Base-by-base conservation (phyloP, 2,888 invertebrate species). In the Gymnoscelis rufifasciata region DNA sequence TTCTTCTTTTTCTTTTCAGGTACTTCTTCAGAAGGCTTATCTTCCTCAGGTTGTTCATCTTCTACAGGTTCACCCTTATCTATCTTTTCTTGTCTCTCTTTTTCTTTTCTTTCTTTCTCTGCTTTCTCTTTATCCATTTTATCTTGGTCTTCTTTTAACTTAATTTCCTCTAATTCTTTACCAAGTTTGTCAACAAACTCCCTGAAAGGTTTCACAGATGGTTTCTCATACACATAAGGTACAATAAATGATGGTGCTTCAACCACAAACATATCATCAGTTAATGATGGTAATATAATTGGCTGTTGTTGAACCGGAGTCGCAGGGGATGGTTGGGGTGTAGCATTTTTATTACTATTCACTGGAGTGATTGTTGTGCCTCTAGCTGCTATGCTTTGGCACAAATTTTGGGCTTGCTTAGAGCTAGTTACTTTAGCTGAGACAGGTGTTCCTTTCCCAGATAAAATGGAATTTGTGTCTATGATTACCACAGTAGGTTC, bases 161-260 rank as follows among this genome's bases (percentile, higher is more conserved):
- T 82, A 3, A 82, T 57, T 57, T 88, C 69, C 59, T 92, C 91
- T 41, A 93, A 87, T 64, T 91, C 91, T 51, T 90, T 90, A 13
- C 91, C 92, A 51, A 93, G 81, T 68, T 92, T 91, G 39, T 89
- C 89, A 24, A 95, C 91, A 74, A 93, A 93, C 55, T 93, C 92
- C 70, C 92, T 93, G 52, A 96, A 90, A 51, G 94, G 93, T 67
- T 94, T 93, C 1, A 94, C 82, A 0, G 96, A 95, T 13, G 96
- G 95, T 75, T 96, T 96, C 76, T 97, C 96, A 82, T 96, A 96
- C 8, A 96, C 95, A 77, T 96, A 97, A 27, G 97, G 97, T 57
- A 97, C 96, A 74, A 97, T 96, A 70, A 97, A 96, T 27, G 96
- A 96, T 7, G 97, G 96, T 19, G 96, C 96, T 83, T 97, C 96